Percentiles rank a stretch among this genome's conserved stretches.
Conservation (phyloP, 1,140 invertebrate genomes). For the Sipha flava region DNA sequence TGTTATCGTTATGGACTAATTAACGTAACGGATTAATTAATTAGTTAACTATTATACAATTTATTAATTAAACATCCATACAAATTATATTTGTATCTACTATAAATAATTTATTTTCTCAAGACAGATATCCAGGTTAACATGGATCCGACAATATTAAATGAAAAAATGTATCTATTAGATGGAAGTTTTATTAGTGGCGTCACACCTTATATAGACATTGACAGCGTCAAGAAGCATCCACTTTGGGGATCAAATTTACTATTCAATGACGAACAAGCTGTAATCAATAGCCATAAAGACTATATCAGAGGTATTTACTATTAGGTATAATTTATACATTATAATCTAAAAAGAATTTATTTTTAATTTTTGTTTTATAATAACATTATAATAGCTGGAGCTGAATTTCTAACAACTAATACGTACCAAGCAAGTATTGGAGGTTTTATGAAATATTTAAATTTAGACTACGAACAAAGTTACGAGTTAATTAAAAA, state of each 20-base stretch:
- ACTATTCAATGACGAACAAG: constrained; percentile 58
- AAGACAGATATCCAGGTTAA: no score
- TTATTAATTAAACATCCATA: no score
- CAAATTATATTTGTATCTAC: no score
- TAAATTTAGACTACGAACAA: constrained; percentile 54
- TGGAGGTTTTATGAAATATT: constrained; percentile 62
- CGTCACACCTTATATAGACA: constrained; percentile 61
- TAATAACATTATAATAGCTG: constrained; percentile 48
- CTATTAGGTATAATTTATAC: neutral
- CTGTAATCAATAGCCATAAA: constrained; percentile 64
- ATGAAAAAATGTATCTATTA: constrained; percentile 41
- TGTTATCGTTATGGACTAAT: no score
- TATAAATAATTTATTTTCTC: no score
- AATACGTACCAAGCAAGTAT: constrained; percentile 84
- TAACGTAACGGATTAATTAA: no score
- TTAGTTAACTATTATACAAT: no score
- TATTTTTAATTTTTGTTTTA: no score
- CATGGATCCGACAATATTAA: neutral
- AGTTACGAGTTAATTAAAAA: constrained; percentile 58
- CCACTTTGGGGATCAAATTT: constrained; percentile 75
- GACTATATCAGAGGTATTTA: constrained; percentile 57
- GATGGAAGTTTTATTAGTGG: constrained; percentile 74
- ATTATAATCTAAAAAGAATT: no score
- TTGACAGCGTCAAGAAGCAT: constrained; percentile 48
- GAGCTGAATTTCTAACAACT: constrained; percentile 74